Evolutionary conservation across 2,888 invertebrate species (phyloP).

Genomic region (Merodon equestris): DNA sequence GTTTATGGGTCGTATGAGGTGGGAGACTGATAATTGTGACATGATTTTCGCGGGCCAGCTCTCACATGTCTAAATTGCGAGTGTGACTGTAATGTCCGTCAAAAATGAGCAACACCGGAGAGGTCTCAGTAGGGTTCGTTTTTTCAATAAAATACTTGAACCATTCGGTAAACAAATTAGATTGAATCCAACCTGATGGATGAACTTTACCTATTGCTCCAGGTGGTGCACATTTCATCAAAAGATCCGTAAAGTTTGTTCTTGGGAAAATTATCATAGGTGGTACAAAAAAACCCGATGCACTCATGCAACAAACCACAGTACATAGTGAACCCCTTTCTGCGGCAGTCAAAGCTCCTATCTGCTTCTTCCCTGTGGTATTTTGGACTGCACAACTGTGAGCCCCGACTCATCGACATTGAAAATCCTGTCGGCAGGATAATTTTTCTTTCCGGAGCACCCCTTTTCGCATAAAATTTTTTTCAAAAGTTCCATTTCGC

Average conservation of each 20-base stretch:
- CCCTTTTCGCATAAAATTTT: too few species aligned
- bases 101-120: slow-evolving; percentile 1
- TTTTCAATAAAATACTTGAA: slow-evolving; percentile 7
- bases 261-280: too few species aligned
- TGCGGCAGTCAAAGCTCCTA: slow-evolving; percentile 47
- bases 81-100: too few species aligned
- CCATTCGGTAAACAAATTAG: too few species aligned
- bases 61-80: background rate
- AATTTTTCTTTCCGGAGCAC: slow-evolving; percentile 4
- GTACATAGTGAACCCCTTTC: background rate
- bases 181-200: background rate
- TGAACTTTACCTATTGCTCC: background rate
- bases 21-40: slow-evolving; percentile 1
- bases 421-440: background rate
- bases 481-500: too few species aligned
- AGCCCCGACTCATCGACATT: slow-evolving; percentile 50
- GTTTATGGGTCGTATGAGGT: too few species aligned
- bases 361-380: slow-evolving; percentile 40
- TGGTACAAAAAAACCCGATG: background rate
- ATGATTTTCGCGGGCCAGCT: background rate
- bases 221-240: too few species aligned
- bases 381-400: slow-evolving; percentile 30
- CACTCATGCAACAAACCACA: background rate
- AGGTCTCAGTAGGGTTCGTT: background rate
- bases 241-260: too few species aligned